Base-by-base conservation (phyloP, 2,113 vertebrate genomes). In the Toxostoma redivivum region DNA sequence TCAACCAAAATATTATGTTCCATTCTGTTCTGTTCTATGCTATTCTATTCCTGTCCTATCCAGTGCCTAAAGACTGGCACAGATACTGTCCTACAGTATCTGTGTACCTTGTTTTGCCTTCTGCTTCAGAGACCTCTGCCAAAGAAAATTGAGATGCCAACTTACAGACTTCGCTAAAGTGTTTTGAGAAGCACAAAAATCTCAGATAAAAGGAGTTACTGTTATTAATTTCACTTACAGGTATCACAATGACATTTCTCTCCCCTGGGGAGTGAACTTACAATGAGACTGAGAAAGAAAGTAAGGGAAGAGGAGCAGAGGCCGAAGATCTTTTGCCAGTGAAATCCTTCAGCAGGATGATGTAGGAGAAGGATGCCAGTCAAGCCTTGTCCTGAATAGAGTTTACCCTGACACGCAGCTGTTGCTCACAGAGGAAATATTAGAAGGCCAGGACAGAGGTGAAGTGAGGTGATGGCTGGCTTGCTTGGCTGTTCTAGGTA, bases 391-490 rank as follows among this genome's bases (percentile, higher is more conserved):
- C 56, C 53, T 40, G 35, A 86, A 38, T 6, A 73, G 24, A 86
- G 27, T 18, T 93, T 40, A 54, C 23, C 27, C 80, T 86, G 67
- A 79, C 3, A 4, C 0, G 0, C 53, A 96, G 85, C 94, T 95
- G 70, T 40, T 95, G 45, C 28, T 86, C n/a, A 24, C 2, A 3
- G 11, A 77, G 28, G 47, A 94, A 91, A 94, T 2, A 4, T 91
- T 81, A 94, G 91, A 95, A 92, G 91, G 69, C 51, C 76, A 78
- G 51, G 37, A 44, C 31, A 88, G 58, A 92, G 82, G 51, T 81
- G 64, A 96, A 65, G 35, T 16, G 51, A 92, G 72, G 62, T 81
- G 79, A 72, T 61, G 50, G 15, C 45, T 65, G 73, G 8, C 40
- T 93, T 44, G 6, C 20, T 85, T 5, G 4, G 15, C 40, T 82